These are phyloP conservation scores for Petrolisthes manimaculis DNA, from an alignment of 2,888 invertebrate genomes.

Conservation along the genomic window DNA sequence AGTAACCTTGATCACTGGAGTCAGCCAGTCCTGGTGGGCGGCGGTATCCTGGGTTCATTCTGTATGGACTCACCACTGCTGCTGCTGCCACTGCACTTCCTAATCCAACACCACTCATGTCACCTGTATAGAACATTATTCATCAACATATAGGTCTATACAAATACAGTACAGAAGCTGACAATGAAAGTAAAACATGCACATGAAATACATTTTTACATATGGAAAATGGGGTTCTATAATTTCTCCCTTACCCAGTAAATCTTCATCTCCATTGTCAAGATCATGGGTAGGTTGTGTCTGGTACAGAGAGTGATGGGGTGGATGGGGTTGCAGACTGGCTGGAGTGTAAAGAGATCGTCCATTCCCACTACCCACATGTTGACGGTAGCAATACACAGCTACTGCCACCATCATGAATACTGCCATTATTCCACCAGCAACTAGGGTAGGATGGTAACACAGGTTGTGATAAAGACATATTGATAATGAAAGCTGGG, in stretches of 20 bases:
- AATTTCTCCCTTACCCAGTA: constrained; percentile 32
- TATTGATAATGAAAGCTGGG: not conserved
- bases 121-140: not conserved
- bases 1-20: constrained; percentile 94
- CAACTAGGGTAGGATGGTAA: constrained; percentile 75
- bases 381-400: constrained; percentile 84
- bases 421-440: constrained; percentile 86
- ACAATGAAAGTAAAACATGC: not conserved
- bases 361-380: constrained; percentile 67
- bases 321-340: constrained; percentile 32
- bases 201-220: too few species aligned
- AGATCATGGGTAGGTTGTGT: constrained; percentile 53
- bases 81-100: constrained; percentile 73
- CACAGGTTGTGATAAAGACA: not conserved
- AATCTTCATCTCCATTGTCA: constrained; percentile 57
- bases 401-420: constrained; percentile 85
- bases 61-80: constrained; percentile 86
- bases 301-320: constrained; percentile 53
- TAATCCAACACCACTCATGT: constrained; percentile 71
- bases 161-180: not conserved
- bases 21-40: constrained; percentile 76
- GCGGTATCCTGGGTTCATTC: constrained; percentile 84
- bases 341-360: constrained; percentile 54
- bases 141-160: too few species aligned
- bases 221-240: too few species aligned